phyloP scores from a whole-genome alignment of 2,888 invertebrate species.

The Lampropteryx suffumata region DNA sequence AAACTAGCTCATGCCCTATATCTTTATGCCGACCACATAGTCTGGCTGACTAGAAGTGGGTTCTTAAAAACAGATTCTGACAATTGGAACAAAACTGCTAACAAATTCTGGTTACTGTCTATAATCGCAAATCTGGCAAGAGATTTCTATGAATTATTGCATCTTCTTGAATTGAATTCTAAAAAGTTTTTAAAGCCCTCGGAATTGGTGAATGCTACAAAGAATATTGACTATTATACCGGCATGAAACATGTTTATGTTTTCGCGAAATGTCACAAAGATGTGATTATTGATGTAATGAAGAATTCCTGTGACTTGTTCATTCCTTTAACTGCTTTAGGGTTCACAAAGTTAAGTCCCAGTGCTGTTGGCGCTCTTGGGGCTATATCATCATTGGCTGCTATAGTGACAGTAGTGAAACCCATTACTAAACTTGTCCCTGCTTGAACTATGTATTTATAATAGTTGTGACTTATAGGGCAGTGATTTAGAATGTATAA shows the following conservation, averaged over 20 bases:
- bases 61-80: slow-evolving; percentile 86
- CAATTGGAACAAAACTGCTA: slow-evolving; percentile 88
- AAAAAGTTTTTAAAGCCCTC: slow-evolving; percentile 69
- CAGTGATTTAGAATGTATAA: too few species aligned
- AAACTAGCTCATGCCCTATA: slow-evolving; percentile 91
- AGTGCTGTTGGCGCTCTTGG: slow-evolving; percentile 91
- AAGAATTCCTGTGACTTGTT: slow-evolving; percentile 95
- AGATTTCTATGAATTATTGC: slow-evolving; percentile 92
- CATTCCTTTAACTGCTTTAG: slow-evolving; percentile 92
- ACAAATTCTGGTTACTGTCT: slow-evolving; percentile 93
- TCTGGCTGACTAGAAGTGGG: slow-evolving; percentile 92
- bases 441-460: slow-evolving; percentile 44
- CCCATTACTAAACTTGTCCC: slow-evolving; percentile 91
- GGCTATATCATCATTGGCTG: slow-evolving; percentile 90
- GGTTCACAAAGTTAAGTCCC: slow-evolving; percentile 89
- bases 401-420: slow-evolving; percentile 88
- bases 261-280: slow-evolving; percentile 75
- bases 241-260: slow-evolving; percentile 56
- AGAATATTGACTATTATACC: slow-evolving; percentile 48
- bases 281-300: slow-evolving; percentile 90
- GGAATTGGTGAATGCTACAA: slow-evolving; percentile 56
- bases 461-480: neutral
- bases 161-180: slow-evolving; percentile 81
- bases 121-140: slow-evolving; percentile 90
- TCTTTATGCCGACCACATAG: slow-evolving; percentile 92